Base-by-base conservation (phyloP, 2,888 invertebrate genomes). In the Acrobasis suavella region DNA sequence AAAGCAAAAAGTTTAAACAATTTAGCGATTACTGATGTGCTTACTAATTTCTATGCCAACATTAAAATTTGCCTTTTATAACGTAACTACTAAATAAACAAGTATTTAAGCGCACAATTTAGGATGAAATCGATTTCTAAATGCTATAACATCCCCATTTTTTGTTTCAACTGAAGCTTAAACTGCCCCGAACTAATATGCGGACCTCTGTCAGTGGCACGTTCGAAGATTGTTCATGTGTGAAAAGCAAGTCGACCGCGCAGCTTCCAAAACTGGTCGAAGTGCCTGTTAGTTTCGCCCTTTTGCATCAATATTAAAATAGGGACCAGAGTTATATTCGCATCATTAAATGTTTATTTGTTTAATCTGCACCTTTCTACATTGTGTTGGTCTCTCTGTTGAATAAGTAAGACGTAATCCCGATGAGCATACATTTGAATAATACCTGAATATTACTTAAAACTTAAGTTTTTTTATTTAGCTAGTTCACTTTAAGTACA, bases 171-270 rank as follows among this genome's bases (percentile, higher is more conserved):
- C 42, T 14, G 22, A 56, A 56, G 22, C 42, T 22, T 42, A 42
- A 56, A 56, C 22, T 56, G 56, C 17, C 56, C 15, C n/a, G n/a
- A 12, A 16, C 56, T 42, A 56, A 42, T 56, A 56, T 46, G 9
- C 32, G 46, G 46, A 54, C 46, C 54, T 46, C 55, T 62, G 62
- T 62, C 62, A 62, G 46, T 37, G 46, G 62, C 62, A 62, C 50
- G 55, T 54, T 62, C 50, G 9, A 32, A 55, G 62, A 38, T 37
- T 62, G 62, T 62, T 62, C 62, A 62, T 55, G 55, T 50, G 62
- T 62, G 49, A 39, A 62, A 62, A 50, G 16, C 14, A 62, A 62
- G 55, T 55, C 62, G 16, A 62, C 50, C 62, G 62, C 0, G 17
- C 16, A 16, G 12, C 37, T 32, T 55, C 62, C 55, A 16, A 55